Percentiles rank a stretch among this genome's conserved stretches.
Conservation (phyloP, 2,888 invertebrate species). For the Acanthosepion lycidas region DNA sequence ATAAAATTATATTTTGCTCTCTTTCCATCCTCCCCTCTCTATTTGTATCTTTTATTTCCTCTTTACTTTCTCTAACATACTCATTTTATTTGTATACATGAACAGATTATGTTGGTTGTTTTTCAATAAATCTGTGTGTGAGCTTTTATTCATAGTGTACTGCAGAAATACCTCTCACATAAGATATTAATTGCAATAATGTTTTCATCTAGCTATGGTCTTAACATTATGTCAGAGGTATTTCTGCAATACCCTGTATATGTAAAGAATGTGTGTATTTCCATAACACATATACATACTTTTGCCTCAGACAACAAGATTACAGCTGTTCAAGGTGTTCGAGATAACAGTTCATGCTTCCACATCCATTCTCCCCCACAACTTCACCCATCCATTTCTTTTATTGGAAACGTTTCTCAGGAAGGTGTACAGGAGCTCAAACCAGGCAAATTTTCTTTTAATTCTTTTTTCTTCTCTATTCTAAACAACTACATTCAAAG, state of each 20-base stretch:
- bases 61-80: background rate
- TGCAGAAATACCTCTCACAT: too few relatives aligned
- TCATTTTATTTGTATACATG: too few relatives aligned
- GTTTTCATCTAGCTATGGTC: too few relatives aligned
- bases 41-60: background rate
- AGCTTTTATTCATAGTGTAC: too few relatives aligned
- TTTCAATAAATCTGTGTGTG: too few relatives aligned
- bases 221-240: too few relatives aligned
- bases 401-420: background rate
- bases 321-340: background rate
- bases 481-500: background rate
- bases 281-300: background rate
- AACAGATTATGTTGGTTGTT: too few relatives aligned
- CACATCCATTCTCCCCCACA: background rate
- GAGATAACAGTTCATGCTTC: background rate
- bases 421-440: background rate
- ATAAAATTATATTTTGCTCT: background rate
- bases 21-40: background rate
- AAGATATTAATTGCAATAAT: too few relatives aligned
- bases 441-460: background rate
- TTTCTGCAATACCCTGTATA: background rate
- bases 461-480: background rate
- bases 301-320: background rate
- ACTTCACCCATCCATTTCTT: too few relatives aligned
- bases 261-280: background rate